Evolutionary conservation across 2,888 invertebrate species (phyloP), one percentile per base, ranked within the genome.

Genomic region (Drosophila siamana): DNA sequence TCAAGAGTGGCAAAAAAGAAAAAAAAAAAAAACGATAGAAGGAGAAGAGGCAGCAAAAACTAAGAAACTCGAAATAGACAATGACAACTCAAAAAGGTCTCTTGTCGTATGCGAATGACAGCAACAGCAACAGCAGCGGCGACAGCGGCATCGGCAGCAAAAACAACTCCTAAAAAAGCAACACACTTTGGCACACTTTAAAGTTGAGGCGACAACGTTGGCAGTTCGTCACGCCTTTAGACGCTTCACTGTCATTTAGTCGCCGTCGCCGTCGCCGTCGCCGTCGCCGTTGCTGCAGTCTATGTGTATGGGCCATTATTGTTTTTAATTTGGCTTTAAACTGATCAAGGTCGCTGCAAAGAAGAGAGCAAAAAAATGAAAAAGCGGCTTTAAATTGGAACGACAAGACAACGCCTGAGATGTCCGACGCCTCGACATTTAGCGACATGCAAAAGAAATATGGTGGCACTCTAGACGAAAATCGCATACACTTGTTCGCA

Each of bases 171-270:
- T 9, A 40, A 50, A 60, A 50, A 55, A 51, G 59, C 51, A 62
- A 56, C 57, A 62, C 57, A 62, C 57, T 69, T 74, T 74, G 74
- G 82, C 82, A 82, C 82, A 84, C 85, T 82, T 82, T 80, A 67
- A 56, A 81, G 71, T 57, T 75, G 44, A 69, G 60, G 69, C 73
- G 73, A 56, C 57, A 61, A 77, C 74, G 82, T 78, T 69, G 80
- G 76, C 80, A 82, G 80, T 82, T 82, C 78, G 82, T 82, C 80
- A 82, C 82, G 85, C 82, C 85, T 82, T 75, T 81, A 83, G 79
- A 77, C 80, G 82, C 70, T 69, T 70, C 81, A 57, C 69, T 62
- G 72, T 67, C 75, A 73, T 82, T 80, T 82, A 65, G 71, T 60
- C 60, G 65, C 40, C 41, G 65, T 36, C 41, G 30, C 24, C 11